phyloP scores from a whole-genome alignment of 2,113 vertebrate species.

The Thermophis baileyi region DNA sequence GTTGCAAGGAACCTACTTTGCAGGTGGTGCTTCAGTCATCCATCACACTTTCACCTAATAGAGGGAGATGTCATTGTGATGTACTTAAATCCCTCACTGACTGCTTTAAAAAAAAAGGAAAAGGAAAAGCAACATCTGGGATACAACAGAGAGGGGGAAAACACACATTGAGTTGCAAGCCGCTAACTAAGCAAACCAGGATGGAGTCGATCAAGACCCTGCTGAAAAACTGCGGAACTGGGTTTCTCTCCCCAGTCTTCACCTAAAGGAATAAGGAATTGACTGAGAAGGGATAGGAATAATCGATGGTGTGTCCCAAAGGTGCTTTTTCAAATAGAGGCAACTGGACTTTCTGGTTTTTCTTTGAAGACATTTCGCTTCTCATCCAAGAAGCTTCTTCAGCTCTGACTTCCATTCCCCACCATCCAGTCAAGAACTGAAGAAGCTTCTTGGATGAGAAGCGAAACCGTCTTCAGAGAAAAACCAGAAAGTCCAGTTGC shows the following conservation, averaged over 20 bases:
- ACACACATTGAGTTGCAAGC: background rate
- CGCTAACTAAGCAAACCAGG: background rate
- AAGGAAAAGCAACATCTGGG: constrained; percentile 30
- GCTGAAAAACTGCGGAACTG: background rate
- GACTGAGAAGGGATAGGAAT: too few species aligned
- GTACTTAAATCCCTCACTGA: constrained; percentile 47
- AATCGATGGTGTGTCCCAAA: too few species aligned
- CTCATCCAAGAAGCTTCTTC: too few species aligned
- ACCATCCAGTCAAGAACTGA: too few species aligned
- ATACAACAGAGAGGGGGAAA: constrained; percentile 3
- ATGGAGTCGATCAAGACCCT: background rate
- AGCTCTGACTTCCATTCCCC: too few species aligned
- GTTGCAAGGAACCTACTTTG: constrained; percentile 67
- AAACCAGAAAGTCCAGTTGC: too few species aligned
- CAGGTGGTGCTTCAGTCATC: constrained; percentile 74
- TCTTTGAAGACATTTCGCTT: too few species aligned
- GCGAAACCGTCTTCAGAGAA: too few species aligned
- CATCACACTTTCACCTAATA: constrained; percentile 76
- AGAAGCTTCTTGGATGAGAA: too few species aligned
- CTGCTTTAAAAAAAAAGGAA: constrained; percentile 10
- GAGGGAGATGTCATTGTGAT: constrained; percentile 67
- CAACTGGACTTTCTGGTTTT: too few species aligned
- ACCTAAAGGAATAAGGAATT: too few species aligned
- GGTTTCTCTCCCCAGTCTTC: background rate
- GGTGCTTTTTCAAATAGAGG: too few species aligned